These are phyloP conservation scores for Tetanocera ferruginea DNA, from an alignment of 2,888 invertebrate species.

Conservation along the genomic window DNA sequence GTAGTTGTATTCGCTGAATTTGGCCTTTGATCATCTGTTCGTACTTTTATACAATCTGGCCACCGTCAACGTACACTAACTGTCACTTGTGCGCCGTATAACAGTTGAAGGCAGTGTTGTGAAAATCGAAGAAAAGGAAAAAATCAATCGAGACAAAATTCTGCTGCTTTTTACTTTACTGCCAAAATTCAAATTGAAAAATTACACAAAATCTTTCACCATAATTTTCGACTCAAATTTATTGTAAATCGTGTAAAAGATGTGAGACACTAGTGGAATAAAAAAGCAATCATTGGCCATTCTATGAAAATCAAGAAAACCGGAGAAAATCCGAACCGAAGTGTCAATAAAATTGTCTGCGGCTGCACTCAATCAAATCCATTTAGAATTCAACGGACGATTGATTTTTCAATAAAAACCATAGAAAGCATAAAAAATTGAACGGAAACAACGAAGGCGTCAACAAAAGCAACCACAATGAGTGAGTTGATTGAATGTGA, in stretches of 20 bases:
- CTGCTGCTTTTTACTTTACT: slow-evolving; percentile 31
- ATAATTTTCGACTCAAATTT: slow-evolving; percentile 5
- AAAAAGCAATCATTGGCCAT: neutral
- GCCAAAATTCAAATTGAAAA: slow-evolving; percentile 42
- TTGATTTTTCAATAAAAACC: slow-evolving; percentile 44
- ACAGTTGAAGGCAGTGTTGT: slow-evolving; percentile 37
- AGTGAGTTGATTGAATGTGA: slow-evolving; percentile 17
- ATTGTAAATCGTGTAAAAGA: slow-evolving; percentile 33
- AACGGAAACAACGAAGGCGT: slow-evolving; percentile 3
- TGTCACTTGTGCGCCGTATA: slow-evolving; percentile 18
- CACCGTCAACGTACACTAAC: neutral
- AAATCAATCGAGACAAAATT: slow-evolving; percentile 42
- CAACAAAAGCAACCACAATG: slow-evolving; percentile 25
- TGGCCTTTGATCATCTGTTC: neutral
- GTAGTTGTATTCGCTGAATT: neutral
- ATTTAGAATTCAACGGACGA: slow-evolving; percentile 36
- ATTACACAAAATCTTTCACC: slow-evolving; percentile 33
- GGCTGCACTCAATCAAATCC: neutral
- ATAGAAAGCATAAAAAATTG: neutral
- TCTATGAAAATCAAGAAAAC: slow-evolving; percentile 9
- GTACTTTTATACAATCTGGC: neutral
- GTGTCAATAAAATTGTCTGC: slow-evolving; percentile 3
- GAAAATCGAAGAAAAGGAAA: slow-evolving; percentile 30
- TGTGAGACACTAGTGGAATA: slow-evolving; percentile 9
- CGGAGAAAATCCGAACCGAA: neutral